phyloP scores from a whole-genome alignment of 1,140 invertebrate genomes.

The Steinernema feltiae region DNA sequence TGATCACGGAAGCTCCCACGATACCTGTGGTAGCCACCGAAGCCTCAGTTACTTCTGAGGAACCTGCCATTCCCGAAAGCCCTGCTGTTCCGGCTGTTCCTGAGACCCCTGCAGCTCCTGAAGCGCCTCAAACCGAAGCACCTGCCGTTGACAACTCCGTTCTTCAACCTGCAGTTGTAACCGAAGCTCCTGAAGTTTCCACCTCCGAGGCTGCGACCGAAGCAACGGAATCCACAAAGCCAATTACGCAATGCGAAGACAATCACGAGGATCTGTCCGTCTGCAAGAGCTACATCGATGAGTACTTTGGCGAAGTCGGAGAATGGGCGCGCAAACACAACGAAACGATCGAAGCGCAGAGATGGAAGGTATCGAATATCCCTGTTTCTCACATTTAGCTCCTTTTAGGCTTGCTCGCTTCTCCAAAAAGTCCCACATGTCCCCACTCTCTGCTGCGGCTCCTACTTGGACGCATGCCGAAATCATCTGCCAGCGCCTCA shows the following conservation, averaged over 20 bases:
- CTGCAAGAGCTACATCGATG: neutral
- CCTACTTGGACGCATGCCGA: neutral
- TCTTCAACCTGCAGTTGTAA: neutral
- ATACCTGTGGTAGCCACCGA: neutral
- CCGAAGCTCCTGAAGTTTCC: neutral
- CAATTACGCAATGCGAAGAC: neutral
- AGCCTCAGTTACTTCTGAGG: neutral
- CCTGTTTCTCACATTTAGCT: neutral
- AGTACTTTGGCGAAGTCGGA: neutral
- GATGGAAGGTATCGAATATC: neutral
- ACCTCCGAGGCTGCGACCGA: neutral
- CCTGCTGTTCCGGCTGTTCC: neutral
- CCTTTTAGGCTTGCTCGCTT: neutral
- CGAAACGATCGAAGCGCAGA: neutral
- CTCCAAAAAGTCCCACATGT: neutral
- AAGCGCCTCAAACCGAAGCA: neutral
- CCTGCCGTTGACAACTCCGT: neutral
- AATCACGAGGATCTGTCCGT: neutral
- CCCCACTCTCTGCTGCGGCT: neutral
- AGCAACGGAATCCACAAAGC: neutral
- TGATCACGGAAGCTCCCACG: neutral
- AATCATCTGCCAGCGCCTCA: neutral
- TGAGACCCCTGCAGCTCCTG: neutral
- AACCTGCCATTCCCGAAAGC: neutral
- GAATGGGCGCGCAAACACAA: neutral